Conservation (phyloP, 1,140 invertebrate genomes). For the Hestina assimilis region DNA sequence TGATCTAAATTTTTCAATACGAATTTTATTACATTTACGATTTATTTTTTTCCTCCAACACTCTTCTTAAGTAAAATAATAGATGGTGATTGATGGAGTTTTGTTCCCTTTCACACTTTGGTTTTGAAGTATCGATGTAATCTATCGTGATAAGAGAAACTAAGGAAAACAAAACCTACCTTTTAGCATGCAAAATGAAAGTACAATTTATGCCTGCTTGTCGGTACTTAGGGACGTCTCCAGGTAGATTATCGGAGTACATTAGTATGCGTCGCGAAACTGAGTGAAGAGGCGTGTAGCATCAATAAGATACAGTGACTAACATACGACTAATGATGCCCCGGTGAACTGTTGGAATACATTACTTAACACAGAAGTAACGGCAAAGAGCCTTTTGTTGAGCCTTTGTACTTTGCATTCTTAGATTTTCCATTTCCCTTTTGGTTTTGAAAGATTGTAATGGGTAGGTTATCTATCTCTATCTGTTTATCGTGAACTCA, state of each 20-base stretch:
- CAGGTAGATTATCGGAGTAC: conserved; percentile 26
- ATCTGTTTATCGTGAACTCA: too few relatives aligned
- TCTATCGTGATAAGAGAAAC: background rate
- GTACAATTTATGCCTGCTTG: conserved; percentile 17
- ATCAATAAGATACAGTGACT: conserved; percentile 53
- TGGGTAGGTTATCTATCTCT: too few relatives aligned
- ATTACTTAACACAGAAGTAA: conserved; percentile 31
- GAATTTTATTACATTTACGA: too few relatives aligned
- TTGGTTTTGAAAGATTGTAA: too few relatives aligned
- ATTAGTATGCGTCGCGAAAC: conserved; percentile 65
- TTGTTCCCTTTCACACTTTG: too few relatives aligned
- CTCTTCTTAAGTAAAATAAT: too few relatives aligned
- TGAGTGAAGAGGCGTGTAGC: conserved; percentile 55
- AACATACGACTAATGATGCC: conserved; percentile 51
- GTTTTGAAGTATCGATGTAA: too few relatives aligned
- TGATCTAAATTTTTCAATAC: too few relatives aligned
- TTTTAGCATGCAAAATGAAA: background rate
- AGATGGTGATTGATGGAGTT: too few relatives aligned
- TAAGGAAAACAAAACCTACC: conserved; percentile 1
- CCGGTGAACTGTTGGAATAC: conserved; percentile 41
- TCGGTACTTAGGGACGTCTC: conserved; percentile 24
- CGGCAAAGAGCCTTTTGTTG: conserved; percentile 22
- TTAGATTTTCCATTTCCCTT: background rate
- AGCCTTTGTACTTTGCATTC: background rate
- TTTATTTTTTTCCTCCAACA: too few relatives aligned